Evolutionary conservation across 2,888 invertebrate genomes (phyloP), one percentile per base, ranked within the genome.

Genomic region (Cryptophagus acutangulus): DNA sequence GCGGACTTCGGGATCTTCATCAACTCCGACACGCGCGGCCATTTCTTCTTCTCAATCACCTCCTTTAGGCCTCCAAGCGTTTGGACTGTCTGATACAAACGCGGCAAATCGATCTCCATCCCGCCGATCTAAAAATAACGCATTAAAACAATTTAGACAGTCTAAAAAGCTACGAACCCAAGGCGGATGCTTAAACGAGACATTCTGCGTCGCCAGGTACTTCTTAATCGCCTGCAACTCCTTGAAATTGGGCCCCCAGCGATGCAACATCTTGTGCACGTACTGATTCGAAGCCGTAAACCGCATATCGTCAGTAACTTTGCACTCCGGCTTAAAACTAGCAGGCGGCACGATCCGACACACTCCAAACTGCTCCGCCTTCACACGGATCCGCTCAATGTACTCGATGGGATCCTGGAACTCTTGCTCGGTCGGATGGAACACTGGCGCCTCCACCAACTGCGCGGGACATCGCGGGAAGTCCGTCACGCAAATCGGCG

Each of bases 241-340:
- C 51, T 84, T 81, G 1, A 87, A 82, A 54, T 86, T 89, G 0
- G 88, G 84, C 0, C 94, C 93, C 92, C 92, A 94, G 18, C 93
- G 79, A 54, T 82, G 80, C 54, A 84, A 75, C 79, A 94, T 81
- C 48, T 89, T 86, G 55, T 91, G 84, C 1, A 94, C 81, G 57
- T 92, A 91, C 62, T 95, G 95, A 67, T 92, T 89, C 48, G 86
- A 84, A 0, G 88, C 87, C 0, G 84, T 84, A 59, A 95, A 94
- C 2, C 88, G 71, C 76, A 89, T 84, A 45, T 88, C 87, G 48
- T 93, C 91, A 8, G 82, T 78, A 0, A 91, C 79, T 30, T 57
- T 59, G 58, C 91, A 92, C 48, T 87, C 84, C 1, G 88, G 85
- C 57, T 82, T 81, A 59, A 90, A 91, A 42, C 74, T 79, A 1